Percentiles rank a stretch among this genome's conserved stretches.
phyloP scores from a whole-genome alignment of 2,797 vertebrate species.

The Champsocephalus esox region DNA sequence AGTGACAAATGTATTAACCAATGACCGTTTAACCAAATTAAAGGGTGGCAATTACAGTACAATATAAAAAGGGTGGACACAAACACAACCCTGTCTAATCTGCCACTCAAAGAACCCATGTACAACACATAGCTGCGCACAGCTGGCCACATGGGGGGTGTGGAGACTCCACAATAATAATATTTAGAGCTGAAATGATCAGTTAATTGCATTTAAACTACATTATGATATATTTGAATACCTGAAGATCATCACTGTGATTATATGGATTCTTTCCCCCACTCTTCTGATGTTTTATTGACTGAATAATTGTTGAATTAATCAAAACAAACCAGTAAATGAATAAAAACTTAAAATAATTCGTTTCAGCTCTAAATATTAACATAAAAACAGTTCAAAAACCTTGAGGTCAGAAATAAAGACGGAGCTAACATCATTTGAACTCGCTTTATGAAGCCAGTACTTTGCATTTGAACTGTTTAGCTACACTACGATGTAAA shows the following conservation, averaged over 20 bases:
- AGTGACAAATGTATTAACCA: neutral
- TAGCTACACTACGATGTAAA: conserved; percentile 15
- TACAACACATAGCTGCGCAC: neutral
- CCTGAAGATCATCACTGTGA: neutral
- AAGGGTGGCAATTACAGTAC: conserved; percentile 15
- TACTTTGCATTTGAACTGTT: neutral
- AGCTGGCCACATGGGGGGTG: neutral
- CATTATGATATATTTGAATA: neutral
- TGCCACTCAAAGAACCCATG: conserved; percentile 4
- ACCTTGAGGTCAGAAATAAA: neutral
- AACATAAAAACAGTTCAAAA: conserved; percentile 18
- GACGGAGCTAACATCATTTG: neutral
- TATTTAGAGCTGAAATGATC: neutral
- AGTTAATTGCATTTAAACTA: neutral
- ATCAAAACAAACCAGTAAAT: neutral
- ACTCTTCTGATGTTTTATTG: neutral
- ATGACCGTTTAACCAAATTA: conserved; percentile 12
- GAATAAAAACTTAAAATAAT: neutral
- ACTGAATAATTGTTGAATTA: neutral
- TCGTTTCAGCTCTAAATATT: neutral
- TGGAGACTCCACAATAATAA: neutral
- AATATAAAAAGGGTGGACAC: conserved; percentile 28
- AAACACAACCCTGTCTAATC: conserved; percentile 3
- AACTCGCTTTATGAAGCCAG: neutral
- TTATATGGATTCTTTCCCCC: too few relatives aligned